A percentile compares a stretch with the other conserved stretches of the same genome.
These are phyloP conservation scores for Choloepus didactylus DNA, from an alignment of 2,797 vertebrate species.

Conservation along the genomic window DNA sequence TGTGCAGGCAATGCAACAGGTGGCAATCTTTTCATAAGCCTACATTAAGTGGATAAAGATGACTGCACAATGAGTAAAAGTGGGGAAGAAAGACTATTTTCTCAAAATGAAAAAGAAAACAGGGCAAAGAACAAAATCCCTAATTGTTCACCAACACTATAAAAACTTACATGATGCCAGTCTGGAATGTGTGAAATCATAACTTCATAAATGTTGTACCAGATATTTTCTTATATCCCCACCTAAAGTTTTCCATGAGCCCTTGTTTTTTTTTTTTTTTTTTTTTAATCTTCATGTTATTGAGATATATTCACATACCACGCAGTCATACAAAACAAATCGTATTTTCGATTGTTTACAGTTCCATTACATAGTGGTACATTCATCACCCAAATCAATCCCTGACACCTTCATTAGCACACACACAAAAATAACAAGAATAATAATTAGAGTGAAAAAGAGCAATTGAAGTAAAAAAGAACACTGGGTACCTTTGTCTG, in stretches of 20 bases:
- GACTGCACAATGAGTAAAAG: background rate
- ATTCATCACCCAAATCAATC: no score
- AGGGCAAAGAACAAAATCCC: background rate
- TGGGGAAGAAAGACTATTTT: background rate
- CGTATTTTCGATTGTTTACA: no score
- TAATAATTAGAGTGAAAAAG: no score
- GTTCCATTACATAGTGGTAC: no score
- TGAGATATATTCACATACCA: no score
- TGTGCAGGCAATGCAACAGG: background rate
- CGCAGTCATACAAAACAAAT: no score
- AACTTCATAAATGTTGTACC: background rate
- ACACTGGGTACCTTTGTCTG: no score
- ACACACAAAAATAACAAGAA: no score
- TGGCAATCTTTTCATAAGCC: background rate
- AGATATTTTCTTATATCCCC: background rate
- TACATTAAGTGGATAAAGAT: background rate
- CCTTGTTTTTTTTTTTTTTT: background rate
- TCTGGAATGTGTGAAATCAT: background rate
- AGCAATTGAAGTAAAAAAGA: no score
- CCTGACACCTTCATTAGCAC: no score
- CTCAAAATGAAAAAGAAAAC: background rate
- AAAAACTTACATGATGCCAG: background rate
- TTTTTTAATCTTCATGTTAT: no score
- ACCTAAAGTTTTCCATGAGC: background rate
- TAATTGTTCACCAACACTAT: background rate